Evolutionary conservation across 2,888 invertebrate genomes (phyloP), one percentile per base, ranked within the genome.

Genomic region (Neria commutata): DNA sequence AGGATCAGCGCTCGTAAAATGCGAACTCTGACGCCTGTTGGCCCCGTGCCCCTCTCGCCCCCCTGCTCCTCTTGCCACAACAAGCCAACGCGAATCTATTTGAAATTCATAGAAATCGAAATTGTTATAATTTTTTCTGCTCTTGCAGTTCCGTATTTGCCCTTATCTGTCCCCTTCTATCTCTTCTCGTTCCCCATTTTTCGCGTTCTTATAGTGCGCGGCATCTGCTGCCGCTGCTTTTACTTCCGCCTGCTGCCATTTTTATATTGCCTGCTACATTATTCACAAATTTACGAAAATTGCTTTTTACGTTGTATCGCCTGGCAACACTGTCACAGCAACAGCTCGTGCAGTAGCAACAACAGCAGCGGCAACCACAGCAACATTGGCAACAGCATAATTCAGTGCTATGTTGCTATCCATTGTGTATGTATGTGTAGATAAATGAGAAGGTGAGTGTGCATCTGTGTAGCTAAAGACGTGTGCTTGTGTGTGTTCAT

Each of bases 51-150:
- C n/a, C n/a, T n/a, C n/a, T n/a, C n/a, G n/a, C n/a, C n/a, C n/a
- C n/a, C n/a, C n/a, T n/a, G n/a, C n/a, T n/a, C n/a, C n/a, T n/a
- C n/a, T n/a, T n/a, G 49, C 21, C 2, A 42, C 23, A 19, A 2
- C 17, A n/a, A 19, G 10, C 25, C 29, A 25, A 48, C 50, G 21
- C 48, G 48, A 61, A 61, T 56, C 58, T 56, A 58, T 59, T 63
- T 61, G 54, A 61, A 63, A 63, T 63, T 61, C 63, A 63, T 61
- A 59, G 63, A 61, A 61, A 61, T 55, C 56, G 61, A 63, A 61
- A 61, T 57, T 61, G 54, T 61, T 61, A 61, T 56, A 51, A 61
- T 56, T 63, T 56, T 53, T 48, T 50, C 49, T 57, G 48, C 58
- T 42, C 16, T 42, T 42, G 55, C 48, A 50, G 50, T 47, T 55